Conservation (phyloP, 2,888 invertebrate species). For the Agrochola lota region DNA sequence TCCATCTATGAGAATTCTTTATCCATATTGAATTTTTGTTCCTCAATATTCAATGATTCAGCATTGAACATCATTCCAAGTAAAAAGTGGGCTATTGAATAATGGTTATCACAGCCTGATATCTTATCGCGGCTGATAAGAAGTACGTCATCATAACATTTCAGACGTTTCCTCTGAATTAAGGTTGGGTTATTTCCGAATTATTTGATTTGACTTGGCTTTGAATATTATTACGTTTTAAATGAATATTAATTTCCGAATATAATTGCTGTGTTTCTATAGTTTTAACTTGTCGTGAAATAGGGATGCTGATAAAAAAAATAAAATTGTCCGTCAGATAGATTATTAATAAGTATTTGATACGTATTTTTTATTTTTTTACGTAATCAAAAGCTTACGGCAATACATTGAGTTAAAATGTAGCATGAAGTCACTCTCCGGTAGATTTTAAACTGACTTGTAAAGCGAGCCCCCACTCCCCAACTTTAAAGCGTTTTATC, state of each 20-base stretch:
- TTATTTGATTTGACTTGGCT: neutral
- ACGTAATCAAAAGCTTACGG: no score
- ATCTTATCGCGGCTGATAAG: constrained; percentile 27
- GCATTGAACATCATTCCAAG: neutral
- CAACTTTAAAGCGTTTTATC: no score
- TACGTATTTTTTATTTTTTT: no score
- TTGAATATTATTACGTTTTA: neutral
- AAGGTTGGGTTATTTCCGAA: constrained; percentile 3
- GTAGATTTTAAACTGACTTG: no score
- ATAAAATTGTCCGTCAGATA: no score
- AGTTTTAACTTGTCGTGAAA: neutral
- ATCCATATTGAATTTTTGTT: neutral
- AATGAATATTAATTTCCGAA: neutral
- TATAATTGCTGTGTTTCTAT: neutral
- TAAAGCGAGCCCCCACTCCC: no score
- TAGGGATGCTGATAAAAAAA: no score
- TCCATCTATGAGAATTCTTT: no score
- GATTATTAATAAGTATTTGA: no score
- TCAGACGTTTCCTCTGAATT: constrained; percentile 21
- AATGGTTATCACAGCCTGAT: neutral
- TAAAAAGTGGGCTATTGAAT: constrained; percentile 12
- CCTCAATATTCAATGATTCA: neutral
- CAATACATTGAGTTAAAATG: no score
- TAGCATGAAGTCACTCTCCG: no score
- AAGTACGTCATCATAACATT: constrained; percentile 14